These are phyloP conservation scores for Notocelia uddmanniana DNA, from an alignment of 2,888 invertebrate species.

Conservation along the genomic window DNA sequence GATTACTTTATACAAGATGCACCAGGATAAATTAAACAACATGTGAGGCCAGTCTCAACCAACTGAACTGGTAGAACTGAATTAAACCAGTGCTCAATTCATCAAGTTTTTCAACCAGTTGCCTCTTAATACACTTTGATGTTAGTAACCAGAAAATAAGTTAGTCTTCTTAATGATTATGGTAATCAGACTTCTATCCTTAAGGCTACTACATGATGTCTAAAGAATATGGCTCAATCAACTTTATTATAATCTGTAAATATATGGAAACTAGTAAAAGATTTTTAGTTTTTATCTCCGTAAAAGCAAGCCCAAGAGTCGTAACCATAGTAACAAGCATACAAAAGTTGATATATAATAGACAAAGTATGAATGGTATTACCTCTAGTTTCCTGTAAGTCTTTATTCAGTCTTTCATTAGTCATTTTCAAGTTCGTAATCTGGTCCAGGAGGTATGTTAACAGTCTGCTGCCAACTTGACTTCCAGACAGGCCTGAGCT, in stretches of 20 bases:
- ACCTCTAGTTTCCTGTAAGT: conserved; percentile 91
- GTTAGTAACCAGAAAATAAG: no score
- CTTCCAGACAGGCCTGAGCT: conserved; percentile 83
- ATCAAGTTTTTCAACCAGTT: no score
- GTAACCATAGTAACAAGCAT: conserved; percentile 4
- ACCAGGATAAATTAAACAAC: not conserved
- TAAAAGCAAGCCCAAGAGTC: not conserved
- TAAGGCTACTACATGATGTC: not conserved
- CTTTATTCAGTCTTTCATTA: conserved; percentile 91
- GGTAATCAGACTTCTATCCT: not conserved
- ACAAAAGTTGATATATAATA: not conserved
- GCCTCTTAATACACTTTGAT: no score
- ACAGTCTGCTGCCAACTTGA: conserved; percentile 85
- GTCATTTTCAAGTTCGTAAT: conserved; percentile 89
- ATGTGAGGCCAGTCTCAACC: no score
- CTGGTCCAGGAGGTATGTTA: conserved; percentile 90
- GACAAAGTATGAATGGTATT: conserved; percentile 51
- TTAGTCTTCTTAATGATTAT: not conserved
- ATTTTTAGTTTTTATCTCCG: not conserved
- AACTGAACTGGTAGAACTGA: no score
- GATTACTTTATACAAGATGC: no score
- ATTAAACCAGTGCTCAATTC: no score
- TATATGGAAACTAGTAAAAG: not conserved
- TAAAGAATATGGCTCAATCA: not conserved
- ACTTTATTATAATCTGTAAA: no score